A percentile compares a stretch with the other conserved stretches of the same genome.
Conservation (phyloP, 53 echinoderm and acorn worm genomes). For the Temnopleurus reevesii region DNA sequence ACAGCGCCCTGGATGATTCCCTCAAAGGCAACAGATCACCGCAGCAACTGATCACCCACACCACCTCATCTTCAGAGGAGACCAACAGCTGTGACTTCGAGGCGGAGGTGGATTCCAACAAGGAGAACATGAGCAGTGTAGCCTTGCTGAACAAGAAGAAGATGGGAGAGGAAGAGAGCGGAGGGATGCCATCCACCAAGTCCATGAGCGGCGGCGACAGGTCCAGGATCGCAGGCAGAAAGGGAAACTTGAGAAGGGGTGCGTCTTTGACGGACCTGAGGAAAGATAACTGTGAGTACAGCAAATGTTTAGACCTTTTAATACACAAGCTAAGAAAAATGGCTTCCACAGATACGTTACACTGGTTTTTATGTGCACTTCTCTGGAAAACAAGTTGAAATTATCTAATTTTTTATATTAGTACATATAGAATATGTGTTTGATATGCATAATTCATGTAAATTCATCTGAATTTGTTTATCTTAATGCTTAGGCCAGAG, state of each 20-base stretch:
- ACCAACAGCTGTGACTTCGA: conserved; percentile 28
- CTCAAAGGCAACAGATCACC: conserved; percentile 14
- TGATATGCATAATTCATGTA: too few species aligned
- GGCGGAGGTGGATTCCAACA: conserved; percentile 53
- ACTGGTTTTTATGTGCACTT: too few species aligned
- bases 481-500: too few species aligned
- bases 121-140: conserved; percentile 75
- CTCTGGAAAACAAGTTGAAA: too few species aligned
- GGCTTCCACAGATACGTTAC: too few species aligned
- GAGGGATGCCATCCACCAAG: neutral
- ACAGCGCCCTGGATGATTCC: neutral
- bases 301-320: too few species aligned
- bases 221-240: conserved; percentile 5
- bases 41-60: conserved; percentile 41
- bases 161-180: neutral
- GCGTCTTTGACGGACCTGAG: conserved; percentile 49
- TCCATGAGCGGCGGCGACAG: conserved; percentile 37
- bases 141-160: conserved; percentile 66
- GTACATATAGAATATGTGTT: too few species aligned
- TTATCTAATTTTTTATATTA: too few species aligned
- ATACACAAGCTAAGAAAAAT: too few species aligned
- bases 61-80: conserved; percentile 24
- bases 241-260: conserved; percentile 46
- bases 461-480: too few species aligned
- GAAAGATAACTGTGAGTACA: conserved; percentile 37